phyloP scores from a whole-genome alignment of 2,888 invertebrate genomes.

The Plebejus anna region DNA sequence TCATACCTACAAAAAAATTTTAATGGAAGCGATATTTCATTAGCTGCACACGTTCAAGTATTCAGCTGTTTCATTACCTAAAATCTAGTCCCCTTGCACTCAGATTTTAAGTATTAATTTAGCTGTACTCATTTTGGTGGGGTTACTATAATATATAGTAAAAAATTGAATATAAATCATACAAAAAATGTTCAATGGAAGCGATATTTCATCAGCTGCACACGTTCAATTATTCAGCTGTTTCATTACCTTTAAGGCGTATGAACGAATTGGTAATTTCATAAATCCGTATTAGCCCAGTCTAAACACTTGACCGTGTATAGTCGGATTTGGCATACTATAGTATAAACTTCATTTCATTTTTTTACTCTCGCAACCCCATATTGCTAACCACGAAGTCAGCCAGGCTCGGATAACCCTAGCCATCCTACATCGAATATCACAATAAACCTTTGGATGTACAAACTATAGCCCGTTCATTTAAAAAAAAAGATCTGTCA shows the following conservation, averaged over 20 bases:
- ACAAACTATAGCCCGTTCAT: constrained; percentile 40
- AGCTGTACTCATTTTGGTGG: too few relatives aligned
- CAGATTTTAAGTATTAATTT: too few relatives aligned
- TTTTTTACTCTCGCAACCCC: constrained; percentile 23
- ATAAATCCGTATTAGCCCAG: not conserved
- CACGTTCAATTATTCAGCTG: not conserved
- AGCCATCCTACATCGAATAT: constrained; percentile 61
- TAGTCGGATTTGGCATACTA: not conserved
- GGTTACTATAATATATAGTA: too few relatives aligned
- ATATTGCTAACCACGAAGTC: constrained; percentile 38
- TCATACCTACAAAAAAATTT: not conserved
- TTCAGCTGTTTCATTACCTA: not conserved
- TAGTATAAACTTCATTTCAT: not conserved
- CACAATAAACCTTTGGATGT: constrained; percentile 68
- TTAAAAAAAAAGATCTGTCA: not conserved
- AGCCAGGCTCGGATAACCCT: constrained; percentile 46
- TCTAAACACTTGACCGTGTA: not conserved
- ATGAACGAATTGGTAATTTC: not conserved
- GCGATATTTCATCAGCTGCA: not conserved
- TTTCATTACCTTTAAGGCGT: not conserved
- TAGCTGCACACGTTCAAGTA: not conserved
- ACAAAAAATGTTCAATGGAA: not conserved
- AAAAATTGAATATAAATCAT: too few relatives aligned
- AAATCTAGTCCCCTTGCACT: too few relatives aligned
- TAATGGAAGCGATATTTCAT: constrained; percentile 17